Conservation (phyloP, 2,113 vertebrate species). For the Rhynchopsitta pachyrhyncha region DNA sequence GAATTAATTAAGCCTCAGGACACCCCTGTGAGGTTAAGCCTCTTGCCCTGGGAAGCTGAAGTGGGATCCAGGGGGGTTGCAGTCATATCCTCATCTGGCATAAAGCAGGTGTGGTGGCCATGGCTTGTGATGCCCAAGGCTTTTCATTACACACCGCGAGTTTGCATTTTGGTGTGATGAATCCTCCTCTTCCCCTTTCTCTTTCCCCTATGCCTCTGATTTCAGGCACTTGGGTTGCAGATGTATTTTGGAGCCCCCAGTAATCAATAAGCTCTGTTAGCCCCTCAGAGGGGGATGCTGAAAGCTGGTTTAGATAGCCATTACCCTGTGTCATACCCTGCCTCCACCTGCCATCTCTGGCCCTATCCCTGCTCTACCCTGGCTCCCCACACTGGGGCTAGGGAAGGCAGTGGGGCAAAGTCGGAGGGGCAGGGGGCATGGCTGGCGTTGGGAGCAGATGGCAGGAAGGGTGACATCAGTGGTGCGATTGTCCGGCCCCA, state of each 20-base stretch:
- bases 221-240: not conserved
- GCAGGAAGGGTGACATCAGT: slow-evolving; percentile 75
- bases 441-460: slow-evolving; percentile 63
- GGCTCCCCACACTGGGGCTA: not conserved
- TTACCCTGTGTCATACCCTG: not conserved
- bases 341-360: not conserved
- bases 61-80: rapidly evolving
- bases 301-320: not conserved
- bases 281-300: not conserved
- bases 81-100: not conserved
- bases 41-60: not conserved
- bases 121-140: not conserved
- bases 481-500: slow-evolving; percentile 56
- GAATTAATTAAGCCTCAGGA: not conserved
- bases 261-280: not conserved
- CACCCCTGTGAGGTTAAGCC: not conserved
- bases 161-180: not conserved
- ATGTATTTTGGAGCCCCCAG: not conserved
- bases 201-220: not conserved
- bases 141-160: rapidly evolving
- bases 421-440: not conserved
- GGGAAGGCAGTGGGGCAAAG: not conserved
- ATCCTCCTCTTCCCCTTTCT: not conserved
- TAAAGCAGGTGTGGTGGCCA: not conserved
- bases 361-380: not conserved